Conservation (phyloP, 2,888 invertebrate species). For the Rhagonycha fulva region DNA sequence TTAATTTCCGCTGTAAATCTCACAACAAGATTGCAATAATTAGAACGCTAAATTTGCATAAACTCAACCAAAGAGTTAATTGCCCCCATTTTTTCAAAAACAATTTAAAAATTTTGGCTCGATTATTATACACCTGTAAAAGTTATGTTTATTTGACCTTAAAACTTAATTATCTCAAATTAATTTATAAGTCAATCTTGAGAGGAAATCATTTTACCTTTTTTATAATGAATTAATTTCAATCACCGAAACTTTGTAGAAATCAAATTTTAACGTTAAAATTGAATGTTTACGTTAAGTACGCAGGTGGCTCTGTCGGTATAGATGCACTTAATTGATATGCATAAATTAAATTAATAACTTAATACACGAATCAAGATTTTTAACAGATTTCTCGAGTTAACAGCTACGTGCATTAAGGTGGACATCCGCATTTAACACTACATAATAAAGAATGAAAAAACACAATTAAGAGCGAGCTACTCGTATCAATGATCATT, state of each 20-base stretch:
- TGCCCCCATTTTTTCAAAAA: neutral
- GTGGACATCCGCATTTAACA: neutral
- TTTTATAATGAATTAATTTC: neutral
- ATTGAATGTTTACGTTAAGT: neutral
- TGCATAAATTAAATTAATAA: conserved; percentile 8
- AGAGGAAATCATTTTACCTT: neutral
- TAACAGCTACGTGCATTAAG: conserved; percentile 5
- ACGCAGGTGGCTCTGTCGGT: neutral
- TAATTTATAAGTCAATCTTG: neutral
- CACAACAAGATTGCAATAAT: neutral
- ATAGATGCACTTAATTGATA: conserved; percentile 8
- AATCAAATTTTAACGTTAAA: neutral
- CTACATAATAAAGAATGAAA: neutral
- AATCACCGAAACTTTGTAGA: neutral
- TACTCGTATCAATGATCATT: conserved; percentile 6
- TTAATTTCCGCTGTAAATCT: too few species aligned
- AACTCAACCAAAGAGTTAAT: neutral
- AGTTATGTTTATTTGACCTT: neutral
- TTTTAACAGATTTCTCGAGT: conserved; percentile 13
- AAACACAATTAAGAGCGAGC: neutral
- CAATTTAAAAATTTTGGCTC: neutral
- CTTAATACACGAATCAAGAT: conserved; percentile 5
- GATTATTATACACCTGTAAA: neutral
- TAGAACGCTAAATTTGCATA: neutral
- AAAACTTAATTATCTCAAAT: neutral